phyloP scores from a whole-genome alignment of 2,797 vertebrate genomes.

The Phrynocephalus vlangalii region DNA sequence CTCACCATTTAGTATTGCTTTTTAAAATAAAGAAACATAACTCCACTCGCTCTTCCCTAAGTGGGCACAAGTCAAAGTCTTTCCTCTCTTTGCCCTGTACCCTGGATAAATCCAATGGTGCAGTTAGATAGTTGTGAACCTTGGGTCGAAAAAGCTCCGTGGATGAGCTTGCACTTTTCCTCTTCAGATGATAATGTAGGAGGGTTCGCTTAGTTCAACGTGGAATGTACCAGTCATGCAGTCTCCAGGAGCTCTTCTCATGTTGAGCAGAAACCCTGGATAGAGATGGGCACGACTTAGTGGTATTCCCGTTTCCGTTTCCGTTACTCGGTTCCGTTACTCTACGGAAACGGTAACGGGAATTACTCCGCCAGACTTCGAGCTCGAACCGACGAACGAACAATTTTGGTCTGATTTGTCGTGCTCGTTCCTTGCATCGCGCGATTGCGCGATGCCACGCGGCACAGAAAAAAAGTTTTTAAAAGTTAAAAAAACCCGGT shows the following conservation, averaged over 20 bases:
- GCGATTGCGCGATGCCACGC: too few species aligned
- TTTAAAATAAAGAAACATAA: neutral
- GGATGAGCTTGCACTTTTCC: too few species aligned
- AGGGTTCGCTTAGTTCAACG: neutral
- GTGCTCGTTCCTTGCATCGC: too few species aligned
- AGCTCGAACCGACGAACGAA: too few species aligned
- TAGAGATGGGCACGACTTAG: too few species aligned
- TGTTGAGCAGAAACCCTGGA: neutral
- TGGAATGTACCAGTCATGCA: neutral
- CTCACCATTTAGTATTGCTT: conserved; percentile 34
- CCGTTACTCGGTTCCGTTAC: too few species aligned
- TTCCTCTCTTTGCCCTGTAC: neutral
- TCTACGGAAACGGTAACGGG: too few species aligned
- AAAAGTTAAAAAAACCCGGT: too few species aligned
- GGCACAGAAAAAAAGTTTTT: too few species aligned
- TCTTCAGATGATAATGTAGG: neutral
- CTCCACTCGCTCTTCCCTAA: neutral
- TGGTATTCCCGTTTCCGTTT: too few species aligned
- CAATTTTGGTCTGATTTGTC: too few species aligned
- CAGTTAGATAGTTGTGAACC: neutral
- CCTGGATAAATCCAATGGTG: neutral
- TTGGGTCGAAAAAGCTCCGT: neutral
- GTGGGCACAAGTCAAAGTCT: neutral
- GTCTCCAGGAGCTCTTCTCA: neutral
- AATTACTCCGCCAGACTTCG: too few species aligned